Evolutionary conservation across 1,140 invertebrate genomes (phyloP), one percentile per base, ranked within the genome.

Genomic region (Copidosoma floridanum): DNA sequence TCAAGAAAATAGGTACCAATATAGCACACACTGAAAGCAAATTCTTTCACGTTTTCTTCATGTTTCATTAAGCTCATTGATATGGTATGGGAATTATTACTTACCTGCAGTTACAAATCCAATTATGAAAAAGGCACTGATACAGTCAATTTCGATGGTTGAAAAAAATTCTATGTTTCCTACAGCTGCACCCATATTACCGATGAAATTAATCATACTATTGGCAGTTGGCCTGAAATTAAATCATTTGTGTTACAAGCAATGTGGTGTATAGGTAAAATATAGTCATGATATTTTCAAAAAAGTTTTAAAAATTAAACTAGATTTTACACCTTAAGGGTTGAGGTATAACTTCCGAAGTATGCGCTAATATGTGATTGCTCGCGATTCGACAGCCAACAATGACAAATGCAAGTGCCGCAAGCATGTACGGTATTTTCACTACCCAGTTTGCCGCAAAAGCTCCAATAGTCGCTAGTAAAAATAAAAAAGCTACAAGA

Each of bases 301-400:
- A n/a, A n/a, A n/a, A n/a, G n/a, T n/a, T n/a, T n/a, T n/a, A n/a
- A n/a, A n/a, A n/a, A n/a, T n/a, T n/a, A n/a, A n/a, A n/a, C n/a
- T n/a, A n/a, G n/a, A n/a, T n/a, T n/a, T n/a, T n/a, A n/a, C 74
- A 80, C 78, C 78, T 77, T 71, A 80, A 71, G 48, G 59, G 63
- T 29, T 57, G 52, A 32, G 78, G 77, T 65, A 79, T 73, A 64
- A 79, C 67, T 64, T 75, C 68, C 56, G 52, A 48, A 57, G 67
- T 76, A 44, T 73, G 57, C 16, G 65, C 66, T 56, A 60, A 67
- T 63, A 76, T 64, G 52, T 66, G 64, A 57, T 75, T 75, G 61
- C 64, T 54, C 32, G 71, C 61, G 68, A 77, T 71, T 66, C 75
- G 71, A 20, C 66, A 70, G 52, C 66, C 69, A 44, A 78, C 76